phyloP scores from a whole-genome alignment of 64 coral and sea anemone genomes.

The Montipora capricornis region DNA sequence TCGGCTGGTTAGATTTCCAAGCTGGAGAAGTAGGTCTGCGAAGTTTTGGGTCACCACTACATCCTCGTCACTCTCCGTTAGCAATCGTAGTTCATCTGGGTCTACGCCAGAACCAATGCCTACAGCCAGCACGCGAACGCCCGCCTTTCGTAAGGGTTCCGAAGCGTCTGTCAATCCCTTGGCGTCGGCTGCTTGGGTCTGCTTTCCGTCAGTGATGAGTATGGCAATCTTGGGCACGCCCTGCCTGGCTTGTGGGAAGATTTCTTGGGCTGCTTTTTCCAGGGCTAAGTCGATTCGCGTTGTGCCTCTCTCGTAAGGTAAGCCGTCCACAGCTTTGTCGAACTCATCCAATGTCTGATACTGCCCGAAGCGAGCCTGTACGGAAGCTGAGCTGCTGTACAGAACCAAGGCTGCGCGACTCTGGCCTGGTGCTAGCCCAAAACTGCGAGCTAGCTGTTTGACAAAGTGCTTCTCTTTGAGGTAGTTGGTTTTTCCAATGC shows the following conservation, averaged over 20 bases:
- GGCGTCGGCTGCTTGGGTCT: constrained; percentile 33
- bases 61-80: too few species aligned
- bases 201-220: constrained; percentile 40
- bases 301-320: background rate
- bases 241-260: background rate
- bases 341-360: constrained; percentile 35
- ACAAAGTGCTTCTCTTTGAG: too few species aligned
- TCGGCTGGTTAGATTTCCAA: too few species aligned
- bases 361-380: constrained; percentile 67
- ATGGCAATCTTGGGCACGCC: constrained; percentile 40
- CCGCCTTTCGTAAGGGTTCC: background rate
- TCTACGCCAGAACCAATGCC: too few species aligned
- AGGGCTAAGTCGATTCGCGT: constrained; percentile 38
- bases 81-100: too few species aligned
- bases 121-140: too few species aligned
- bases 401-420: constrained; percentile 11
- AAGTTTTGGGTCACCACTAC: too few species aligned
- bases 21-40: too few species aligned
- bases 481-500: too few species aligned
- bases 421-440: background rate
- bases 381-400: constrained; percentile 38
- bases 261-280: background rate
- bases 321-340: constrained; percentile 18
- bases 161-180: constrained; percentile 1
- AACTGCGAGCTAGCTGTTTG: too few species aligned